These are phyloP conservation scores for Caenorhabditis brenneri DNA, from an alignment of 1,140 invertebrate species.

Conservation along the genomic window DNA sequence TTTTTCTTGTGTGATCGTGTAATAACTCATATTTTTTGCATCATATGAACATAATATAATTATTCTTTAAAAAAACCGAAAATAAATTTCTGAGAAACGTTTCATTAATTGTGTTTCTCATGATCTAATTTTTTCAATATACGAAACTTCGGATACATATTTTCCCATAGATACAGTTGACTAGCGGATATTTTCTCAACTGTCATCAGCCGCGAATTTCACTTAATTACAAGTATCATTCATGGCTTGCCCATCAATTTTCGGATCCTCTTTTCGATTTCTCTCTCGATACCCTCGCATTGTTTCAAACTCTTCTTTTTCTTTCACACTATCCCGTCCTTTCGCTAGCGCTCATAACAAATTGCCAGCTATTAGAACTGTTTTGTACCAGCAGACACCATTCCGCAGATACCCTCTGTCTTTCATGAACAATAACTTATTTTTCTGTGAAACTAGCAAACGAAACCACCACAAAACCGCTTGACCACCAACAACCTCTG, in stretches of 20 bases:
- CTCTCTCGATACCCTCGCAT: not conserved
- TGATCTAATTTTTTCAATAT: not conserved
- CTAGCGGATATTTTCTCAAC: not conserved
- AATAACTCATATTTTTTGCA: too few species aligned
- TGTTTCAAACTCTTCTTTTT: conserved; percentile 10
- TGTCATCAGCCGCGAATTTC: not conserved
- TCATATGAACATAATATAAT: too few species aligned
- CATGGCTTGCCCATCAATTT: conserved; percentile 32
- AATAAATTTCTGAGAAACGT: too few species aligned
- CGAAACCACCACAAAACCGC: not conserved
- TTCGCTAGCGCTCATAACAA: conserved; percentile 29
- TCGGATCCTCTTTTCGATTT: not conserved
- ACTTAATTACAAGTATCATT: conserved; percentile 41
- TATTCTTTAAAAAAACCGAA: too few species aligned
- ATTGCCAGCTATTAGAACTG: conserved; percentile 39
- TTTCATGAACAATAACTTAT: not conserved
- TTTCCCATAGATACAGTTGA: not conserved
- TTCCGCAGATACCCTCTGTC: not conserved
- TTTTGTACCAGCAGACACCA: conserved; percentile 10
- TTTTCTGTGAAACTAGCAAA: not conserved
- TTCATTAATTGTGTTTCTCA: too few species aligned
- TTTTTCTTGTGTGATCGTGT: too few species aligned
- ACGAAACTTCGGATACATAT: too few species aligned
- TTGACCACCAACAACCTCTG: not conserved
- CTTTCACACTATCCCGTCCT: not conserved